Evolutionary conservation across 2,888 invertebrate species (phyloP).

Genomic region (Cactoblastis cactorum): DNA sequence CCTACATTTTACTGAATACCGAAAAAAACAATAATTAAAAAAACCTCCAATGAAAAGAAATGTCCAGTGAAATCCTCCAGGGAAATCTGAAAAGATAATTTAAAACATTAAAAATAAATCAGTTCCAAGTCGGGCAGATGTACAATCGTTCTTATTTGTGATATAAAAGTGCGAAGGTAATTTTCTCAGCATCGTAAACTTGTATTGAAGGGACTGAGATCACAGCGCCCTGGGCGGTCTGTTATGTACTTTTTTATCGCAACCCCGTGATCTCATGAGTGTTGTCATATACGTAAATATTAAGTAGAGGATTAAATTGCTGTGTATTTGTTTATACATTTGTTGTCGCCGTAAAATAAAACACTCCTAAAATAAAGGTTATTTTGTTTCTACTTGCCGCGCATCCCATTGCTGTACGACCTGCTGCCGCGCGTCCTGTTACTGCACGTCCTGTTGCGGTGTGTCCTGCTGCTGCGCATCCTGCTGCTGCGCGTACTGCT

Average conservation of each 20-base stretch:
- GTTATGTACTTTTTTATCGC: conserved; percentile 34
- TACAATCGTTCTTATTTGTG: conserved; percentile 29
- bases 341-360: too few species aligned
- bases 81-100: not conserved
- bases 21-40: not conserved
- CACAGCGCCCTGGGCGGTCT: conserved; percentile 23
- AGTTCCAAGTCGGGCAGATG: conserved; percentile 18
- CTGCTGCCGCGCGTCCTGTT: too few species aligned
- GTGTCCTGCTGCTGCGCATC: too few species aligned
- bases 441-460: too few species aligned
- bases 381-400: too few species aligned
- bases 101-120: not conserved
- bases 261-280: conserved; percentile 26
- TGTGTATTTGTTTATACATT: not conserved
- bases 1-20: not conserved
- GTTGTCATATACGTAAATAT: conserved; percentile 26
- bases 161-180: conserved; percentile 32
- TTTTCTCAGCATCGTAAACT: conserved; percentile 38
- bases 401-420: too few species aligned
- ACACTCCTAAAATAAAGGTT: too few species aligned
- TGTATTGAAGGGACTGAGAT: conserved; percentile 26
- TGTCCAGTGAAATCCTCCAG: not conserved
- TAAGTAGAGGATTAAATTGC: conserved; percentile 12
- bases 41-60: too few species aligned
- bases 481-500: too few species aligned